Evolutionary conservation across 2,888 invertebrate species (phyloP), one percentile per base, ranked within the genome.

Genomic region (Protophormia terraenovae): DNA sequence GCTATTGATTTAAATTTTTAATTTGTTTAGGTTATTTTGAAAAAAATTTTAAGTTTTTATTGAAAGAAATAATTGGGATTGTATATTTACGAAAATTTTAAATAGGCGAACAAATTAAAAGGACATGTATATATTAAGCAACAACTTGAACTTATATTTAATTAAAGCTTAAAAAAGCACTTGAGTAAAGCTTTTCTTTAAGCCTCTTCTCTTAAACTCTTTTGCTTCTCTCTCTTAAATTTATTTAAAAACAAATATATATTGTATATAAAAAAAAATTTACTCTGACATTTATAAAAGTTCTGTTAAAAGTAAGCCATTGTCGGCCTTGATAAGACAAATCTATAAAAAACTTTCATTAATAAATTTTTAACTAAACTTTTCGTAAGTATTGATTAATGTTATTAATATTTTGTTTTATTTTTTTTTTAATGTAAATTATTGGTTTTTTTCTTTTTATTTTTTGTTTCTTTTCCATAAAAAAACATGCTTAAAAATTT

Each of bases 231-330:
- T 73, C 55, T 72, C 14, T 53, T 38, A 38, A 12, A 22, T 47
- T 60, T 60, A 66, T 69, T 64, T 47, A 41, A 14, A 16, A 69
- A 71, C 69, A 29, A 50, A 24, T 27, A 32, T n/a, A 32, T 35
- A 12, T 32, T 16, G n/a, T 75, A 29, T 24, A 35, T 53, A 16
- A 27, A 16, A 38, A 78, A n/a, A n/a, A n/a, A n/a, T 19, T 64
- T 19, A 41, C 45, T 73, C 27, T n/a, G 47, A 72, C 29, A 32
- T 45, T 29, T 24, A 53, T 35, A 66, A 79, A 86, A 60, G 47
- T 50, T 82, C 88, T 89, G 89, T 89, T 87, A 89, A 91, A 90
- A 91, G 92, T 92, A 91, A 92, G 91, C 91, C 90, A 92, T 92
- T 92, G 91, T 92, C 91, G 92, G 91, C 89, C 86, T 86, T 88